Conservation (phyloP, 2,888 invertebrate genomes). For the Caenorhabditis zanzibari region DNA sequence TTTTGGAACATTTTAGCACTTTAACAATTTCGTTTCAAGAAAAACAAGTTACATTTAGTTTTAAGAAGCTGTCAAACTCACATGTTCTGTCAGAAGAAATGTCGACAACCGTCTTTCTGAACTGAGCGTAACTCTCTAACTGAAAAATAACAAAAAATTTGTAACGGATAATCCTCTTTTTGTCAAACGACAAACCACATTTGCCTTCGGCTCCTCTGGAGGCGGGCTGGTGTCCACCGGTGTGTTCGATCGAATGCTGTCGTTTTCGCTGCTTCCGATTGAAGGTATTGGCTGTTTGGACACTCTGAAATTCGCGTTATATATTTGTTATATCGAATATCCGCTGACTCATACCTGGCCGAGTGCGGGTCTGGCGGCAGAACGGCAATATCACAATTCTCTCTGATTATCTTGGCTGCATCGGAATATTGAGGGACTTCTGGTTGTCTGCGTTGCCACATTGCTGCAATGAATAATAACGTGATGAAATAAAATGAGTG, state of each 20-base stretch:
- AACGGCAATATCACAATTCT: conserved; percentile 54
- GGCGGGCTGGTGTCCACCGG: conserved; percentile 62
- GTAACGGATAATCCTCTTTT: conserved; percentile 32
- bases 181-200: conserved; percentile 47
- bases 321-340: conserved; percentile 21
- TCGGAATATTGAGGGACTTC: conserved; percentile 51
- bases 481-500: conserved; percentile 7
- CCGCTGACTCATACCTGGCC: conserved; percentile 48
- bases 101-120: conserved; percentile 59
- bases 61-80: too few relatives aligned
- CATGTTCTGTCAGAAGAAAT: conserved; percentile 53
- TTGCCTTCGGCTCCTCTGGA: conserved; percentile 67
- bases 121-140: conserved; percentile 50
- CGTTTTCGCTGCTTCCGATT: conserved; percentile 12
- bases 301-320: conserved; percentile 47
- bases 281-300: conserved; percentile 62
- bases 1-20: too few relatives aligned
- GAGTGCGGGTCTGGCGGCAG: conserved; percentile 64
- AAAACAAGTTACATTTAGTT: too few relatives aligned
- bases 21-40: too few relatives aligned
- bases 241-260: conserved; percentile 22
- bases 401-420: conserved; percentile 60
- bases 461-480: conserved; percentile 36
- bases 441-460: conserved; percentile 61
- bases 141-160: conserved; percentile 34